Base-by-base conservation (phyloP, 2,797 vertebrate genomes). In the Sus cebifrons region DNA sequence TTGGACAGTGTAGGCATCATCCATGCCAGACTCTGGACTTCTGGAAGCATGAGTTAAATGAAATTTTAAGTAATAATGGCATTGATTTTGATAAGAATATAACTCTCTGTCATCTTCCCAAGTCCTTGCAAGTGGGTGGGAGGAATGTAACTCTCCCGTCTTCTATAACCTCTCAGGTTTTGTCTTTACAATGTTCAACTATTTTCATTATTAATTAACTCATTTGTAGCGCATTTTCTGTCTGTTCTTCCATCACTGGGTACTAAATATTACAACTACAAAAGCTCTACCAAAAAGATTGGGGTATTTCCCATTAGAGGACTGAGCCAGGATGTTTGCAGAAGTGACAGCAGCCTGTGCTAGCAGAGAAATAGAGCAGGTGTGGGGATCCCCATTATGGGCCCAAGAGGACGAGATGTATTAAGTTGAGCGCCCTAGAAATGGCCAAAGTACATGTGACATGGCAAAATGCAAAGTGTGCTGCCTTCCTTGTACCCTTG, bases 61-160 rank as follows among this genome's bases (percentile, higher is more conserved):
- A 81, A 89, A 86, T 83, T 86, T 70, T 79, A 86, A 95, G 70
- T 91, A 86, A 93, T 52, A 70, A 89, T 58, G 54, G 16, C 2
- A 60, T 73, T 92, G 21, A 85, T 54, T 94, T 79, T 90, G 70
- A n/a, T 70, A 71, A 81, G 17, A 54, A 16, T 16, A 44, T 12
- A 84, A 29, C 60, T 94, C 8, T 83, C 27, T 2, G 36, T 75
- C 14, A 62, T 73, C 20, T 71, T 86, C 65, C 21, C 70, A 86
- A 62, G 40, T 74, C 83, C 20, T 85, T 94, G 27, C 17, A 60
- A 70, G 56, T 68, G 9, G 65, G 18, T 5, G 29, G 58, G 17
- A 56, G 15, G 25, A 10, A 23, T 81, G 14, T 67, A 89, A 71
- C 27, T 44, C 49, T 52, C 40, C 68, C 36, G 0, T 78, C 27